Conservation (phyloP, 2,888 invertebrate genomes). For the Polylopha cassiicola region DNA sequence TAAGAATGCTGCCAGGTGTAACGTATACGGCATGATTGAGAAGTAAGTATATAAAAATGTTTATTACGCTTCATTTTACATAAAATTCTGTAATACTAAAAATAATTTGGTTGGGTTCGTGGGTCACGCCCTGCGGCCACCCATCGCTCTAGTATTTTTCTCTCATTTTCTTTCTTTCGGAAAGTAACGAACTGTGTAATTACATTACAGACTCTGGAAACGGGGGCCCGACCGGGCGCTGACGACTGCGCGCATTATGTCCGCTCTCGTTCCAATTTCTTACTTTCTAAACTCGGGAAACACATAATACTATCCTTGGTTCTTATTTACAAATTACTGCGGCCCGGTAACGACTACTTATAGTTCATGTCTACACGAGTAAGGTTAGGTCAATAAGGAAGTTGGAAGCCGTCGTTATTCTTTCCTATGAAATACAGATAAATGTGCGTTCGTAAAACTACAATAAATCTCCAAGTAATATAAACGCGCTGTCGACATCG, state of each 20-base stretch:
- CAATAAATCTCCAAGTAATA: conserved; percentile 71
- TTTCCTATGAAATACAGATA: conserved; percentile 48
- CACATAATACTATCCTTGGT: conserved; percentile 6
- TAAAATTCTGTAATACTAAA: conserved; percentile 10
- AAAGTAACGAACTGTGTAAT: conserved; percentile 70
- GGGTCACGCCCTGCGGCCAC: conserved; percentile 39
- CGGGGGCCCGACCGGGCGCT: conserved; percentile 49
- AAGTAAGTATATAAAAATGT: no score
- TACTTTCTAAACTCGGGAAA: conserved; percentile 31
- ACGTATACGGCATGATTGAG: no score
- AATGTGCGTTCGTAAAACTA: conserved; percentile 66
- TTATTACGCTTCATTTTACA: conserved; percentile 5
- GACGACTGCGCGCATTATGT: conserved; percentile 45
- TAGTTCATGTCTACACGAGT: conserved; percentile 4
- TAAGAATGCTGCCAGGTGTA: not conserved
- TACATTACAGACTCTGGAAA: conserved; percentile 40
- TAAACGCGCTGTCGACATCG: conserved; percentile 68
- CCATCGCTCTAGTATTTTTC: conserved; percentile 48
- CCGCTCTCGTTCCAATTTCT: conserved; percentile 35
- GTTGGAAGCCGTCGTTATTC: conserved; percentile 18
- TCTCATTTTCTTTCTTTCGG: conserved; percentile 60
- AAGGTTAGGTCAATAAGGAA: conserved; percentile 17
- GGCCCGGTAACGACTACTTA: conserved; percentile 1
- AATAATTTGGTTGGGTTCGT: conserved; percentile 25
- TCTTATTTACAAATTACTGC: not conserved